These are phyloP conservation scores for Hirtodrosophila alboralis DNA, from an alignment of 2,888 invertebrate genomes.

Conservation along the genomic window DNA sequence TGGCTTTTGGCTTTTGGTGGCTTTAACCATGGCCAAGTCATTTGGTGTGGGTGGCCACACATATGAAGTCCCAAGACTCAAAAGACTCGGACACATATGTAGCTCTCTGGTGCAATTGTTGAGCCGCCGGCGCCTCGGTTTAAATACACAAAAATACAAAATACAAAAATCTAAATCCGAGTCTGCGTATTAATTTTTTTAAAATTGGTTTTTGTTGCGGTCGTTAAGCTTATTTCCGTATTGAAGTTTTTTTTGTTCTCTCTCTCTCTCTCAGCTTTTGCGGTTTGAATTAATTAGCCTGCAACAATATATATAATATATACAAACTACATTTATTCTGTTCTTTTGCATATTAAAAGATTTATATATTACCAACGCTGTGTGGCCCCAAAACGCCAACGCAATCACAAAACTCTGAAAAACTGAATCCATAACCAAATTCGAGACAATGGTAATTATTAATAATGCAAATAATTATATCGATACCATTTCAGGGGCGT, in stretches of 20 bases:
- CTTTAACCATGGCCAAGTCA: slow-evolving; percentile 51
- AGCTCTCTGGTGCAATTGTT: slow-evolving; percentile 74
- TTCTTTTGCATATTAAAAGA: slow-evolving; percentile 65
- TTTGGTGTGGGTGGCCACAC: slow-evolving; percentile 78
- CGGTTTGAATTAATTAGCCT: slow-evolving; percentile 79
- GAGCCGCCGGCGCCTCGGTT: slow-evolving; percentile 69
- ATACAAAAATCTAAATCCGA: slow-evolving; percentile 18
- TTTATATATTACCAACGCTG: slow-evolving; percentile 15
- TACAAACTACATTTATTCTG: slow-evolving; percentile 44
- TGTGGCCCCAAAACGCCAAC: slow-evolving; percentile 71
- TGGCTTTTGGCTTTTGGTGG: too few species aligned
- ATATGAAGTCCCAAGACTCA: slow-evolving; percentile 11
- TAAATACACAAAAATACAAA: too few species aligned
- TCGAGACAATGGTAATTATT: slow-evolving; percentile 77
- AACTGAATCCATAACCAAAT: slow-evolving; percentile 18
- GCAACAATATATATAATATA: too few species aligned
- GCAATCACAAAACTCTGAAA: slow-evolving; percentile 47
- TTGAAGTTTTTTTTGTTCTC: slow-evolving; percentile 50
- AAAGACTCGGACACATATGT: slow-evolving; percentile 52
- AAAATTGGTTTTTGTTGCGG: slow-evolving; percentile 76
- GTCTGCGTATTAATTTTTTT: slow-evolving; percentile 73
- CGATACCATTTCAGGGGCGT: slow-evolving; percentile 76
- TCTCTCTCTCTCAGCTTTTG: slow-evolving; percentile 47
- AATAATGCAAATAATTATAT: slow-evolving; percentile 78
- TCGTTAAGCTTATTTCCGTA: slow-evolving; percentile 79